Evolutionary conservation across 2,113 vertebrate species (phyloP), one percentile per base, ranked within the genome.

Genomic region (Verasper variegatus): DNA sequence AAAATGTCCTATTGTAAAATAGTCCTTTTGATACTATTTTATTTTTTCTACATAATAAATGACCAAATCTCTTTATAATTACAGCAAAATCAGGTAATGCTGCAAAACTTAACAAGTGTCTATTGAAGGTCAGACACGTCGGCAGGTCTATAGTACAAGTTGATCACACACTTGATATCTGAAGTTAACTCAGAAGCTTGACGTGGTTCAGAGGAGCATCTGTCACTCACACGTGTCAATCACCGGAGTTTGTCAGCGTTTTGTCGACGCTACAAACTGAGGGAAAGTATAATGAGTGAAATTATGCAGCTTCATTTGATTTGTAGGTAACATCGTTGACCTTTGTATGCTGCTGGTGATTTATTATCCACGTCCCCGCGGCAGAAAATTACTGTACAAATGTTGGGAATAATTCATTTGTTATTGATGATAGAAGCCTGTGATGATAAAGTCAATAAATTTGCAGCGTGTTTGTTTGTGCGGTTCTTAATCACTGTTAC

Each of bases 341-440:
- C 79, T 85, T 85, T 84, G 78, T 66, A 72, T 42, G 55, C 52
- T 18, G 11, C 3, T 11, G 3, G 12, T 78, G 68, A 82, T 82
- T 78, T 68, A 84, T 78, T 26, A 26, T 51, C 6, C 42, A 5
- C 76, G 68, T 74, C 40, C 14, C 52, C 40, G 68, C 71, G 54
- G 67, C 51, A 75, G 40, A 54, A 72, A 78, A 83, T 47, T 85
- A 71, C 27, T 80, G 58, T 14, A 35, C 40, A 81, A 68, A 83
- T 27, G 27, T 68, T 62, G 24, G 52, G 56, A 73, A 60, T 86
- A 31, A 81, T 85, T 75, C 3, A 79, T 79, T 76, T 45, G 40
- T 54, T 68, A 62, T 71, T 71, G 37, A 70, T 61, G 49, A 60
- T 24, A 40, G 12, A 49, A 11, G 52, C 40, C 20, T 31, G 55